Evolutionary conservation across 1,140 invertebrate genomes (phyloP), one percentile per base, ranked within the genome.

Genomic region (Brachionus rotundiformis): DNA sequence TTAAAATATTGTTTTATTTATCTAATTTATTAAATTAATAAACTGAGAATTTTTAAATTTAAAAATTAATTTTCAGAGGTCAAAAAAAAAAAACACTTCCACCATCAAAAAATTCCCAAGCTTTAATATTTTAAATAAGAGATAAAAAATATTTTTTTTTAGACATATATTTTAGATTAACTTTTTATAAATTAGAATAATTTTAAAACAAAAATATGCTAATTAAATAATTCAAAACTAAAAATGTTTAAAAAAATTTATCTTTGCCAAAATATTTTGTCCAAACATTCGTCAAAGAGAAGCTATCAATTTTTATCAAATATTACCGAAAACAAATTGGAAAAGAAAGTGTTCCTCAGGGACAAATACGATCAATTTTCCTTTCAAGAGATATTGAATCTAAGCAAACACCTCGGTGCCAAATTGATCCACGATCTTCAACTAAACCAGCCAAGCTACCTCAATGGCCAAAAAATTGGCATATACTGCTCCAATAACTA

Each of bases 401-500:
- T 73, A 8, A 44, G 36, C 39, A 73, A 73, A 27, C 39, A 19
- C 2, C 25, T 73, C 1, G 44, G 36, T 73, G 7, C 19, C 5
- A 73, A 73, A 1, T 25, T 73, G 10, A 44, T 44, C 36, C 27
- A 73, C 25, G 44, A 8, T 11, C 29, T 73, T 44, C 3, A 44
- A 10, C 19, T 73, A 8, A 44, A 73, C 23, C 47, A 63, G n/a
- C 25, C 76, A 1, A 59, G 4, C 10, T 19, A 29, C 0, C 25
- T 79, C 5, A 59, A 79, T 4, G 31, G 13, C 11, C 29, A 59
- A 33, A 59, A 63, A 39, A 59, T 79, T 27, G 76, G 76, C 31
- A 79, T 79, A 27, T 79, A 54, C 19, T 79, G 76, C 19, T 41
- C 76, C 33, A 79, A 79, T 19, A 63, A 79, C 29, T 79, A 59